A percentile compares a stretch with the other conserved stretches of the same genome.
Conservation (phyloP, 1,140 invertebrate genomes). For the Diuraphis noxia region DNA sequence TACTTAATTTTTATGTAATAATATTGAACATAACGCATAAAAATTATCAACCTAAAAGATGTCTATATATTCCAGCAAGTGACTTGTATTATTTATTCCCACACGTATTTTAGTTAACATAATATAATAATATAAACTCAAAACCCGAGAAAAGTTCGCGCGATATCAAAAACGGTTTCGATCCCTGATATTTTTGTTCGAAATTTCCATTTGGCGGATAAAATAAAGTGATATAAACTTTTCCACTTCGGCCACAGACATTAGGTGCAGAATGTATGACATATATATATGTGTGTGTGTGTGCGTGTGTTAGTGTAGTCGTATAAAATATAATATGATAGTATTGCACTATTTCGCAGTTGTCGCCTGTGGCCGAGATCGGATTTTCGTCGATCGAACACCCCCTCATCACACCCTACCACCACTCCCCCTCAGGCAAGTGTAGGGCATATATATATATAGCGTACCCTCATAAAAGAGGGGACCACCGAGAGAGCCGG, state of each 20-base stretch:
- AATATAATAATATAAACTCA: too few species aligned
- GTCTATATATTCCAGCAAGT: too few species aligned
- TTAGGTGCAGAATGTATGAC: background rate
- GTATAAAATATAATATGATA: background rate
- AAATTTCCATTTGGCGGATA: background rate
- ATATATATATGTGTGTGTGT: background rate
- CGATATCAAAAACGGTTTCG: background rate
- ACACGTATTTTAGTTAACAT: background rate
- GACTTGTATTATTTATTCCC: background rate
- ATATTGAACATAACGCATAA: too few species aligned
- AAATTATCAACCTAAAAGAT: too few species aligned
- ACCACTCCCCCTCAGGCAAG: too few species aligned
- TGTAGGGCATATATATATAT: background rate
- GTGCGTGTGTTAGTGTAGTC: background rate
- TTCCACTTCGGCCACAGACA: background rate
- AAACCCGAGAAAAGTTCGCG: background rate
- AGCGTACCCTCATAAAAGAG: background rate
- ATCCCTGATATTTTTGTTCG: background rate
- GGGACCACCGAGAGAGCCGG: background rate
- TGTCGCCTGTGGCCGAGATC: background rate
- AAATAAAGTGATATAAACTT: background rate
- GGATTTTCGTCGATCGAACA: conserved; percentile 9
- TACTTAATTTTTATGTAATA: too few species aligned
- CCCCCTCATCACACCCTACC: background rate
- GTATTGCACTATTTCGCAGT: background rate